Percentiles rank a stretch among this genome's conserved stretches.
Evolutionary conservation across 2,888 invertebrate genomes (phyloP).

Genomic region (Herminia tarsipennalis): DNA sequence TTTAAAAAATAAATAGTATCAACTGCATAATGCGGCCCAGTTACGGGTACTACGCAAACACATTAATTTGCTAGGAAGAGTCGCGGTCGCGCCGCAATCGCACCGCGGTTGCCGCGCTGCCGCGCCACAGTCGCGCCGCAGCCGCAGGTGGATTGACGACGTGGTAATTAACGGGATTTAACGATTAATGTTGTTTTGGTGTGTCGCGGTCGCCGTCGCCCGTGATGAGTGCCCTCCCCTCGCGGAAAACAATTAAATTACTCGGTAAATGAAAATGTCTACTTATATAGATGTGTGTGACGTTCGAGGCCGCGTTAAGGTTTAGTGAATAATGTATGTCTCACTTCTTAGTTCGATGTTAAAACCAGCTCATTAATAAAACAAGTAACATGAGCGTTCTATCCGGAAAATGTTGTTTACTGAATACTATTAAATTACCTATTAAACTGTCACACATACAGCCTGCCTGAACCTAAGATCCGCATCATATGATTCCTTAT

Average conservation of each 20-base stretch:
- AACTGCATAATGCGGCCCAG: slow-evolving; percentile 36
- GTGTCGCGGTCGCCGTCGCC: slow-evolving; percentile 34
- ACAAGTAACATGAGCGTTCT: neutral
- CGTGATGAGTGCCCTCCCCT: slow-evolving; percentile 28
- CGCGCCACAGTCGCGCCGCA: slow-evolving; percentile 22
- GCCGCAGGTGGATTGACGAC: slow-evolving; percentile 36
- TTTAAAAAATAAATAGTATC: slow-evolving; percentile 39
- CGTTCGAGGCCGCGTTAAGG: slow-evolving; percentile 7
- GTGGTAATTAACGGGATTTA: slow-evolving; percentile 46
- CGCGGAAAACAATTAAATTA: slow-evolving; percentile 34
- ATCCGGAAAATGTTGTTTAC: neutral
- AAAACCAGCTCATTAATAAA: slow-evolving; percentile 7
- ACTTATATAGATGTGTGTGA: slow-evolving; percentile 29
- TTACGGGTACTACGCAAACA: slow-evolving; percentile 27
- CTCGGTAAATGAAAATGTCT: slow-evolving; percentile 35
- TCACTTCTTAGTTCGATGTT: slow-evolving; percentile 5
- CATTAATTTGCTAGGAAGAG: slow-evolving; percentile 31
- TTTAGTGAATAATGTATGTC: slow-evolving; percentile 9
- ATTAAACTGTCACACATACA: no score
- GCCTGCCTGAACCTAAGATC: no score
- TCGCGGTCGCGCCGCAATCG: slow-evolving; percentile 17
- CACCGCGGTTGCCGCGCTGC: slow-evolving; percentile 6
- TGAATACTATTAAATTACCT: neutral
- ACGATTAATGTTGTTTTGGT: slow-evolving; percentile 48
- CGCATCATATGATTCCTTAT: no score